These are phyloP conservation scores for Hipposideros larvatus DNA, from an alignment of 2,797 vertebrate species.

Conservation along the genomic window DNA sequence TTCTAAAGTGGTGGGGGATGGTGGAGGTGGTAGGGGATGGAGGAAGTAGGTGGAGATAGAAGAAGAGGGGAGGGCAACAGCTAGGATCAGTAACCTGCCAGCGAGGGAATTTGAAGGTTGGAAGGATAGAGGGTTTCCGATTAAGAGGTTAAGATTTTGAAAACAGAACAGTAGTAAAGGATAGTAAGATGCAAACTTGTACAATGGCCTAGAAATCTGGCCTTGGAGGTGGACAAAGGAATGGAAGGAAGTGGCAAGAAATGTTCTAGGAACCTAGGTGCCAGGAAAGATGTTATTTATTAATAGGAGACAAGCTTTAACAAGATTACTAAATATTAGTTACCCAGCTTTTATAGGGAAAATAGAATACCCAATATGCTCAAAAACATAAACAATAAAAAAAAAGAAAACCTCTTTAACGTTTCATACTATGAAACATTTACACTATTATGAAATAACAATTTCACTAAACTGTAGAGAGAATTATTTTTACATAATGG, in stretches of 20 bases:
- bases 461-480: background rate
- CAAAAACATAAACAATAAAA: background rate
- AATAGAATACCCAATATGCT: background rate
- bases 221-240: fast-evolving
- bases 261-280: background rate
- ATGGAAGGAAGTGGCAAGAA: background rate
- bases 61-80: background rate
- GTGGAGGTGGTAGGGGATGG: background rate
- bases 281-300: background rate
- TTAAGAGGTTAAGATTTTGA: background rate
- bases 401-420: background rate
- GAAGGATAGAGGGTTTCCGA: background rate
- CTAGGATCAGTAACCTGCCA: background rate
- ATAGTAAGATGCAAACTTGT: background rate
- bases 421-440: background rate
- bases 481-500: background rate
- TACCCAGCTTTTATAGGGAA: background rate
- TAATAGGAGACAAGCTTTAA: background rate
- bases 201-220: background rate
- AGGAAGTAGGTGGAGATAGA: background rate
- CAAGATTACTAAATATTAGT: background rate
- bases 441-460: background rate
- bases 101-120: background rate
- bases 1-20: background rate
- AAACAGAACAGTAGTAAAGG: background rate